These are phyloP conservation scores for Tinea semifulvella DNA, from an alignment of 2,888 invertebrate species.

Conservation along the genomic window DNA sequence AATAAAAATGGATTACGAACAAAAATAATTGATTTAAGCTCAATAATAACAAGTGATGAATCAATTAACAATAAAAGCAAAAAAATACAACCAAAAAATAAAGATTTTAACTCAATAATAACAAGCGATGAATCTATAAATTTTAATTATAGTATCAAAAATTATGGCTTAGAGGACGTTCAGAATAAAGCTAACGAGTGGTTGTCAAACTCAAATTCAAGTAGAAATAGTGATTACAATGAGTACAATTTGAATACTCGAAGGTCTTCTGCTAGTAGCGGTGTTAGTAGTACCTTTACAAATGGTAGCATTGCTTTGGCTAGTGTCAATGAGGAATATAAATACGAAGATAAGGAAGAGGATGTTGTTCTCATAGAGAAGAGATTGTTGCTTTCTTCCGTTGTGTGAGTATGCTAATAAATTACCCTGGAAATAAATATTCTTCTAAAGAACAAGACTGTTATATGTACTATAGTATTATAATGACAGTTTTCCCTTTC, in stretches of 20 bases:
- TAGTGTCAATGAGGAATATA: conserved; percentile 76
- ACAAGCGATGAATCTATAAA: background rate
- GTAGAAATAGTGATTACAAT: conserved; percentile 24
- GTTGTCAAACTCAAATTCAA: conserved; percentile 29
- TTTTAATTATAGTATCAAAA: background rate
- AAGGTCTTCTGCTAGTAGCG: conserved; percentile 54
- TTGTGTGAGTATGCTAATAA: conserved; percentile 59
- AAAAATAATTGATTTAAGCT: conserved; percentile 38
- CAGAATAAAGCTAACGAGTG: conserved; percentile 54
- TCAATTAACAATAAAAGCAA: conserved; percentile 51
- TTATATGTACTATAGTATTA: too few relatives aligned
- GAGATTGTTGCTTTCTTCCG: conserved; percentile 60
- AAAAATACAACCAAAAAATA: conserved; percentile 36
- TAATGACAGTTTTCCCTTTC: too few relatives aligned
- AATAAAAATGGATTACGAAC: conserved; percentile 8
- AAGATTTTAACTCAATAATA: conserved; percentile 15
- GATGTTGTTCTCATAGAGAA: conserved; percentile 76
- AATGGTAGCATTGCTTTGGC: conserved; percentile 57
- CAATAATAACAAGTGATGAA: conserved; percentile 45
- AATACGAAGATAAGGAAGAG: conserved; percentile 76
- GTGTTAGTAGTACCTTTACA: conserved; percentile 50
- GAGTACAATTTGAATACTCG: conserved; percentile 36
- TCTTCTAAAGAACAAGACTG: too few relatives aligned
- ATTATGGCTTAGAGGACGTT: background rate
- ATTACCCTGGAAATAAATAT: too few relatives aligned